Base-by-base conservation (phyloP, 2,113 vertebrate genomes). In the Delphinus delphis region DNA sequence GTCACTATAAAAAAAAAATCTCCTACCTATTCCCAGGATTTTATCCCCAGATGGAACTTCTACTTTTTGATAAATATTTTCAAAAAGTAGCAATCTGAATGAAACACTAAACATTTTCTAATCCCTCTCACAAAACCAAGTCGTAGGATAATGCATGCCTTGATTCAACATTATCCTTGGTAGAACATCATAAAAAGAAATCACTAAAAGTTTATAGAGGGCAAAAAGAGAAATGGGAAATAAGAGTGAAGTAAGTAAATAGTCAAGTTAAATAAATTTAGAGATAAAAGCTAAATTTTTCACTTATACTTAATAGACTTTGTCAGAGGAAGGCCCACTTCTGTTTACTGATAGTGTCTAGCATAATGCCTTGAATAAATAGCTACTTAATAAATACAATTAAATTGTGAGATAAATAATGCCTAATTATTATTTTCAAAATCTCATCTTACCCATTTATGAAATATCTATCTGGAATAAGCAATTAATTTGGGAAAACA, bases 91-190 rank as follows among this genome's bases (percentile, higher is more conserved):
- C 15, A 8, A n/a, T 68, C 8, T 87, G 74, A 11, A 77, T 71
- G 36, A 58, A 63, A 41, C 44, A 85, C 41, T 85, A 38, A 90
- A 36, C 14, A 26, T 74, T 92, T 67, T 62, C n/a, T 93, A 90
- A 65, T 65, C 8, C 38, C 26, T 86, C 28, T 8, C 6, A 76
- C 6, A 89, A 62, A 17, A 60, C 63, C 47, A 90, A 68, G 6
- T 55, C 9, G 58, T 4, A 44, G 20, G 8, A 77, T 82, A 5
- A 36, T 25, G 1, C 41, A 1, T 67, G 23, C 21, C 58, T 90
- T 50, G 14, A 70, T 58, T 21, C 2, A 55, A 20, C 14, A 70
- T 77, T 26, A 88, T 73, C 20, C 8, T 90, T 87, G 13, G 62
- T 15, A 77, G 41, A 81, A 47, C 7, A 31, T 36, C 31, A 58